Conservation (phyloP, 2,888 invertebrate genomes). For the Coleophora deauratella region DNA sequence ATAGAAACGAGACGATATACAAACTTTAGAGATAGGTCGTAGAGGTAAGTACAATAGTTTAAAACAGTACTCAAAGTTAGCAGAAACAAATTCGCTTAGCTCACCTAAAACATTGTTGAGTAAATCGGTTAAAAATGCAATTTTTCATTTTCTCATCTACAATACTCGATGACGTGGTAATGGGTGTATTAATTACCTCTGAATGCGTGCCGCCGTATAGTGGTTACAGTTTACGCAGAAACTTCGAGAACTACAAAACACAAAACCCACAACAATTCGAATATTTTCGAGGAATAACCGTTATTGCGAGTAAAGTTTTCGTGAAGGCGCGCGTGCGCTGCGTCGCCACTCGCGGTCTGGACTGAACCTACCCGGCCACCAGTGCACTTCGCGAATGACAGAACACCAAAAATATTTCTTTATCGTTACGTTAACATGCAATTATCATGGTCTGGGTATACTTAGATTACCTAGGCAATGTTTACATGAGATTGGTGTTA, state of each 20-base stretch:
- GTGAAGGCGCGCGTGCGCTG: slow-evolving; percentile 30
- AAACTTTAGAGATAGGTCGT: too few relatives aligned
- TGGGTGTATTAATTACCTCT: slow-evolving; percentile 22
- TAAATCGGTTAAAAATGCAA: too few relatives aligned
- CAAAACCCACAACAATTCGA: slow-evolving; percentile 47
- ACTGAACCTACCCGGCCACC: slow-evolving; percentile 17
- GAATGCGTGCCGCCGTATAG: slow-evolving; percentile 2
- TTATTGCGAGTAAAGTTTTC: slow-evolving; percentile 24
- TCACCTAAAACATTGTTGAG: background rate
- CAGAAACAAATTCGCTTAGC: too few relatives aligned
- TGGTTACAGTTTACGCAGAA: slow-evolving; percentile 16
- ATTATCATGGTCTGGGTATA: background rate
- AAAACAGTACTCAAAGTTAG: too few relatives aligned
- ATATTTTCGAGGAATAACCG: slow-evolving; percentile 44
- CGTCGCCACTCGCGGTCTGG: slow-evolving; percentile 26
- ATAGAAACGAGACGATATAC: too few relatives aligned
- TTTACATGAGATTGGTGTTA: background rate
- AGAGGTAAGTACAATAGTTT: too few relatives aligned
- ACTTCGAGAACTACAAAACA: slow-evolving; percentile 20
- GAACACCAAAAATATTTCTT: slow-evolving; percentile 39
- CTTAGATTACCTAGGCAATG: too few relatives aligned
- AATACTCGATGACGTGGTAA: too few relatives aligned
- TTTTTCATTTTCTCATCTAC: slow-evolving; percentile 19
- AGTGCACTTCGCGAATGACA: slow-evolving; percentile 14
- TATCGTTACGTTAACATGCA: slow-evolving; percentile 41